Evolutionary conservation across 2,888 invertebrate genomes (phyloP), one percentile per base, ranked within the genome.

Genomic region (Xestia rhomboidea): DNA sequence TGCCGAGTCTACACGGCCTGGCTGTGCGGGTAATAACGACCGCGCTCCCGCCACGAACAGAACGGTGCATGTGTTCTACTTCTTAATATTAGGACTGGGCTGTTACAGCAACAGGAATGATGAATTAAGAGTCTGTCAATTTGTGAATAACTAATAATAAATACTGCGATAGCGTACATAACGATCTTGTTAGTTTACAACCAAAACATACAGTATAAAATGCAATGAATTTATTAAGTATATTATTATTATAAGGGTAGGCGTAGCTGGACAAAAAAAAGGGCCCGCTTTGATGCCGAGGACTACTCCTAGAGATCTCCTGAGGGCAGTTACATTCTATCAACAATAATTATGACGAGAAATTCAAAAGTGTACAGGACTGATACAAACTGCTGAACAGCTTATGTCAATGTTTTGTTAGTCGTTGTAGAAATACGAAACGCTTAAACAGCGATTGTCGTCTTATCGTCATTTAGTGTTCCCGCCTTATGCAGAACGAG

Each of bases 31-130:
- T 80, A 57, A 78, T 57, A 46, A 46, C 18, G 73, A 46, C 24
- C 6, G 27, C n/a, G 49, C 34, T 27, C 57, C 81, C 73, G 73
- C 66, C 49, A 81, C 4, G 81, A 78, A 66, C 73, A 57, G 41
- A 57, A 41, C 34, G n/a, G 64, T 41, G 73, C 46, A 64, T 80
- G 64, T 73, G n/a, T 13, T n/a, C 30, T 30, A 57, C 54, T 54
- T 21, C n/a, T 46, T n/a, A 41, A 44, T 54, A 54, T 71, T 72
- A 51, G n/a, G 2, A 10, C 2, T 2, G 38, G 41, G 73, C 57
- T 21, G 8, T 38, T 38, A 77, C 5, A 57, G 0, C 77, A 71
- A 72, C 79, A 46, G 21, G 27, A 5, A 10, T 24, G 1, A 21
- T 24, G 3, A 24, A 24, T 51, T 51, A 51, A 11, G 51, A 51